Base-by-base conservation (phyloP, 2,113 vertebrate species). In the Henicopernis longicauda region DNA sequence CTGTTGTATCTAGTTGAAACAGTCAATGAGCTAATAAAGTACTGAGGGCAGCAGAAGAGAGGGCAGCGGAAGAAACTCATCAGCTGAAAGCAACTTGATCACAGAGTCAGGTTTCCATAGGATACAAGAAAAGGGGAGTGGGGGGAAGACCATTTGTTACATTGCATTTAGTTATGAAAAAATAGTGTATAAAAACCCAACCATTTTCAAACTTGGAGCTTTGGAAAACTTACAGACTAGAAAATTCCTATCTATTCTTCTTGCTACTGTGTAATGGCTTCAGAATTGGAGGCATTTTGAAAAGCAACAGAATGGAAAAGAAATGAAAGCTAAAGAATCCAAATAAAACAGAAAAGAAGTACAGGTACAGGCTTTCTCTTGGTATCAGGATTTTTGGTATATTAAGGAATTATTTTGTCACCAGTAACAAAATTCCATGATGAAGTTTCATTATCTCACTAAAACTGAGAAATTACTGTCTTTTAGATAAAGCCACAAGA, bases 81-180 rank as follows among this genome's bases (percentile, higher is more conserved):
- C 3, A 44, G 10, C 21, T 83, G 50, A 70, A 87, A 73, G 6
- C 5, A 77, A 47, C 11, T 81, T 73, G 20, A 92, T 34, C 12
- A 76, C 3, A 12, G 8, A 45, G 9, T 40, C 13, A 19, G 34
- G 7, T 58, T 84, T 85, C 47, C 26, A 32, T 12, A 31, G 15
- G 27, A 81, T 17, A 45, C 1, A 96, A 90, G 10, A 23, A 26
- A 34, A 31, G 6, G 9, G 38, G 8, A 21, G 13, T 13, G 8
- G 3, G 2, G 3, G 10, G 6, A 54, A 36, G 12, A 15, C 7
- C 0, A 0, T 71, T 76, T 45, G 2, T 27, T 61, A 26, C 11
- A 10, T 16, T 54, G 3, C 5, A 63, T 59, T 82, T 79, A 59
- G 19, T n/a, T 59, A 50, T 10, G 6, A 45, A 86, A 80, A 72